phyloP scores from a whole-genome alignment of 2,888 invertebrate species.

The Caenorhabditis virilis region DNA sequence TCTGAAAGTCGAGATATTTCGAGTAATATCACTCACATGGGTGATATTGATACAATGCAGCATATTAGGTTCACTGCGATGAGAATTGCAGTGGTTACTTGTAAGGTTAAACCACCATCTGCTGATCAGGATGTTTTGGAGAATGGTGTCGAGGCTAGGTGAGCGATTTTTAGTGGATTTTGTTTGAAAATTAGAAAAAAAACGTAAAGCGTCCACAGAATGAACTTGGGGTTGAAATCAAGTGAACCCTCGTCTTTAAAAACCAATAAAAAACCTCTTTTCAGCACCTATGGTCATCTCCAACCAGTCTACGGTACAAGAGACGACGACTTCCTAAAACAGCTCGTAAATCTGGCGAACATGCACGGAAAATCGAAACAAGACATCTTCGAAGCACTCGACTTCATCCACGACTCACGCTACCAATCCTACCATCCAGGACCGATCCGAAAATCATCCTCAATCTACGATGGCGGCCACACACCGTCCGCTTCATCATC shows the following conservation, averaged over 20 bases:
- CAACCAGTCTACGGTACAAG: constrained; percentile 13
- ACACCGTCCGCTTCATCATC: background rate
- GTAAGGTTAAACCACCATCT: constrained; percentile 67
- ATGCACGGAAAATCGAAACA: constrained; percentile 62
- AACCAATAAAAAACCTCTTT: too few relatives aligned
- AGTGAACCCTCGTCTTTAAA: too few relatives aligned
- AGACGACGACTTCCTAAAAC: constrained; percentile 62
- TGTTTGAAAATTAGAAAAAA: constrained; percentile 1
- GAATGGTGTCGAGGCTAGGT: too few relatives aligned
- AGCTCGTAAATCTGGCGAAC: constrained; percentile 61
- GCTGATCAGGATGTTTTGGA: constrained; percentile 39
- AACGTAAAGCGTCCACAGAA: background rate
- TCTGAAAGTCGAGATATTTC: constrained; percentile 48
- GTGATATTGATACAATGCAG: constrained; percentile 66
- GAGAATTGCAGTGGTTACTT: constrained; percentile 67
- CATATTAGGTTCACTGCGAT: constrained; percentile 66
- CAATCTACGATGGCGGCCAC: constrained; percentile 13
- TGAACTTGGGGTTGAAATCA: constrained; percentile 4
- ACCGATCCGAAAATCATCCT: constrained; percentile 28
- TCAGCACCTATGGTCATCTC: constrained; percentile 19
- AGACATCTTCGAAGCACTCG: constrained; percentile 23
- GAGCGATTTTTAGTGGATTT: too few relatives aligned
- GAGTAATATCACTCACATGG: constrained; percentile 61
- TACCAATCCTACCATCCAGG: constrained; percentile 7
- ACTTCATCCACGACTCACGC: constrained; percentile 18